phyloP scores from a whole-genome alignment of 1,140 invertebrate species.

The Hylaeus anthracinus region DNA sequence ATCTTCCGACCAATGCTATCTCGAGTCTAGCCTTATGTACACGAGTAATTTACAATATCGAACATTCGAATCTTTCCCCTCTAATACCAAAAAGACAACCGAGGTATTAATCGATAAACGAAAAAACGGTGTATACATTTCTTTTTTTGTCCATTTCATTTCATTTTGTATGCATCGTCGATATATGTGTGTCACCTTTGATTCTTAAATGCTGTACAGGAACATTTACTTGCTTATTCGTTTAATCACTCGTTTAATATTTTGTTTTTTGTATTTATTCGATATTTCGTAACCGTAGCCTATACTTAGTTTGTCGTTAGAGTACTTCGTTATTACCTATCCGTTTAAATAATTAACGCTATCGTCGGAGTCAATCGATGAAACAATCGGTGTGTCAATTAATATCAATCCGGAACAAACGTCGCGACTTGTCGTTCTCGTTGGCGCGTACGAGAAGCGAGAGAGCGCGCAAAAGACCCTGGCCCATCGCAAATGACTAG shows the following conservation, averaged over 20 bases:
- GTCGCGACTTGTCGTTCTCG: constrained; percentile 6
- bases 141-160: constrained; percentile 29
- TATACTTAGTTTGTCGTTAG: constrained; percentile 67
- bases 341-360: constrained; percentile 66
- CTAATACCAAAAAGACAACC: constrained; percentile 71
- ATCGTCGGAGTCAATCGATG: constrained; percentile 52
- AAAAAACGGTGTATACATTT: constrained; percentile 21
- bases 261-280: constrained; percentile 51
- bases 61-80: constrained; percentile 74
- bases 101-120: background rate
- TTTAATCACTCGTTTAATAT: constrained; percentile 65
- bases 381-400: constrained; percentile 48
- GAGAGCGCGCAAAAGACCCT: constrained; percentile 63
- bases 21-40: constrained; percentile 69
- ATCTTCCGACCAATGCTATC: constrained; percentile 51
- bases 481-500: constrained; percentile 70
- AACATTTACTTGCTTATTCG: constrained; percentile 79
- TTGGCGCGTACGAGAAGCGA: background rate
- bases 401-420: constrained; percentile 47
- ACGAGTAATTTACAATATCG: constrained; percentile 75
- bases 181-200: constrained; percentile 76
- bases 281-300: constrained; percentile 62
- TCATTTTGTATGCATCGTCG: constrained; percentile 28
- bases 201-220: constrained; percentile 82
- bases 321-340: constrained; percentile 66